phyloP scores from a whole-genome alignment of 2,888 invertebrate genomes.

The Melanophora roralis region DNA sequence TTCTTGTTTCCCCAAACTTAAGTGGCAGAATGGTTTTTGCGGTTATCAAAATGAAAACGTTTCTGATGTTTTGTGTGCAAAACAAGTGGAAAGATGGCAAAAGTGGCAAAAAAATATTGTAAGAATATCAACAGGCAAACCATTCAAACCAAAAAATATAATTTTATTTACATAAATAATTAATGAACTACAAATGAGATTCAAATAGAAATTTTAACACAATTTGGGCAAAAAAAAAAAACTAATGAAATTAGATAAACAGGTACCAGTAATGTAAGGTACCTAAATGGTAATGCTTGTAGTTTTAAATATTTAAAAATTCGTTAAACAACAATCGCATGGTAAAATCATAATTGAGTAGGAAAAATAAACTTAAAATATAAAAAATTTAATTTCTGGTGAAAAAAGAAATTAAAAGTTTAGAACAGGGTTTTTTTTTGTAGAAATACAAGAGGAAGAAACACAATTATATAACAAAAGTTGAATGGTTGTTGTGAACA shows the following conservation, averaged over 20 bases:
- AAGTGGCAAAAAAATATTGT: background rate
- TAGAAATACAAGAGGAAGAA: too few species aligned
- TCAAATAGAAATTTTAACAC: constrained; percentile 30
- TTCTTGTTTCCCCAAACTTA: background rate
- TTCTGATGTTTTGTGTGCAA: constrained; percentile 6
- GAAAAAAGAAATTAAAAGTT: too few species aligned
- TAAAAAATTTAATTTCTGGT: too few species aligned
- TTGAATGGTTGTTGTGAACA: too few species aligned
- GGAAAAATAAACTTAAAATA: too few species aligned
- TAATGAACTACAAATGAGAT: constrained; percentile 38
- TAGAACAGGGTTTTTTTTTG: too few species aligned
- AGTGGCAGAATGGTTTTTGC: constrained; percentile 3
- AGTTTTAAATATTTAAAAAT: constrained; percentile 17
- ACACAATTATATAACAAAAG: too few species aligned
- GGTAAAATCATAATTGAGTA: too few species aligned
- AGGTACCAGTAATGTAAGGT: background rate
- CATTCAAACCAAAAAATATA: background rate
- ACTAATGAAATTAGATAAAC: background rate
- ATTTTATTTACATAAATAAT: constrained; percentile 45
- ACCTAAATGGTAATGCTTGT: background rate
- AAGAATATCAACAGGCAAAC: background rate
- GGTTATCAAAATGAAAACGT: constrained; percentile 11
- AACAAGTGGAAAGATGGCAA: background rate
- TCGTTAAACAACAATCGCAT: background rate
- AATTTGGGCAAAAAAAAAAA: background rate